Evolutionary conservation across 2,797 vertebrate genomes (phyloP), one percentile per base, ranked within the genome.

Genomic region (Paedocypris micromegethes): DNA sequence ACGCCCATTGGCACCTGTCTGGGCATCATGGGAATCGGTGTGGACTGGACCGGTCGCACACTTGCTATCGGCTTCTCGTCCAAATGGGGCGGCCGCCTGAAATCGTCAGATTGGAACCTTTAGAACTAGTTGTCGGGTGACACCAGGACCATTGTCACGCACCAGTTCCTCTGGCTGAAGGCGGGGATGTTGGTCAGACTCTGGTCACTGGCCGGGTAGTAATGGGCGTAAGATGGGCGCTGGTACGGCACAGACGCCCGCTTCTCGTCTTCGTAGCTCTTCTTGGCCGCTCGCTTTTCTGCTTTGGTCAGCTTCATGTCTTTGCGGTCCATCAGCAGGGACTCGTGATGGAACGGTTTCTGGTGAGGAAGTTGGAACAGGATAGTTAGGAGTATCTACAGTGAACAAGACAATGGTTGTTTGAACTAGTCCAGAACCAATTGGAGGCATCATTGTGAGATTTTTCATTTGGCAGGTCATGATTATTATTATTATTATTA

Each of bases 21-120:
- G 51, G 97, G 97, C 94, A 98, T 93, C 97, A 99, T 99, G 71
- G 97, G 97, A 81, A 99, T 95, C 2, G 97, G 97, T 0, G 97
- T 99, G 46, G 97, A 98, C 82, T 98, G 96, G 79, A 98, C 93
- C 40, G 97, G 96, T 69, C 94, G 89, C 72, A 98, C 95, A 0
- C 95, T 99, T 58, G 97, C 96, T 76, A 98, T 93, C 0, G 96
- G 96, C 82, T 96, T 96, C 77, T 99, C 95, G 64, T 99, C 96
- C 4, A 89, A 88, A 79, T 95, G 91, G 41, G 89, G 82, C 62
- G 92, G 89, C 64, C 94, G 92, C 95, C 96, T 98, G 63, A 58
- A 48, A 23, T 23, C 23, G 23, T 23, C 23, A 23, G 23, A 23
- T 23, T 23, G n/a, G n/a, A n/a, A n/a, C 1, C 23, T 1, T 23